Percentiles rank a stretch among this genome's conserved stretches.
Conservation (phyloP, 2,888 invertebrate genomes). For the Linnaemya tessellans region DNA sequence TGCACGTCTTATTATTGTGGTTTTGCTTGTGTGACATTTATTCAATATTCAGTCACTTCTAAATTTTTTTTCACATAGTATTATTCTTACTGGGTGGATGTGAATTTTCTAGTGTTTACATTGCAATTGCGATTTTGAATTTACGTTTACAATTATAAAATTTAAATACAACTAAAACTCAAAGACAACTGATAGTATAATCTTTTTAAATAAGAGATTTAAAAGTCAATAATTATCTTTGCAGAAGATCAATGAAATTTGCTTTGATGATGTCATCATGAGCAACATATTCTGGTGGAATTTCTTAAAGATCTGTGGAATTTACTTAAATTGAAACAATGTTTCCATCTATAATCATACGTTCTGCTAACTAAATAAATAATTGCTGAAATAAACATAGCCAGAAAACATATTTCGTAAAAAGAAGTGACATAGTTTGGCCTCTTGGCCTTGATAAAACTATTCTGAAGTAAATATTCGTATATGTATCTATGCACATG, state of each 20-base stretch:
- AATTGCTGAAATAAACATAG: background rate
- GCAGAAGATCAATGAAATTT: conserved; percentile 3
- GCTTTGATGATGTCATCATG: conserved; percentile 61
- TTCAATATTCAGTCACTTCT: background rate
- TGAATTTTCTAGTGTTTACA: conserved; percentile 20
- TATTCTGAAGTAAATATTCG: no score
- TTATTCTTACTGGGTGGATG: background rate
- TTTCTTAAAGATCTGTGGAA: background rate
- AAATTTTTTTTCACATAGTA: background rate
- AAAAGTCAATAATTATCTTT: background rate
- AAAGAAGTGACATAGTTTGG: conserved; percentile 11
- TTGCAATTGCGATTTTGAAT: background rate
- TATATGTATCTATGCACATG: no score
- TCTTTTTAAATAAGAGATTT: background rate
- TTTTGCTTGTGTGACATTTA: conserved; percentile 42
- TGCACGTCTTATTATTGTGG: conserved; percentile 8
- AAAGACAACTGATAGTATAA: background rate
- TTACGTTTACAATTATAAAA: background rate
- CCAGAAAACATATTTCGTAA: conserved; percentile 5
- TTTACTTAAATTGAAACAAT: background rate
- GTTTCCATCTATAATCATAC: background rate
- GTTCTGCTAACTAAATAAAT: background rate
- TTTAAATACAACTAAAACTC: background rate
- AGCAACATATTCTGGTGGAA: background rate
- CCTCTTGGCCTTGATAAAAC: conserved; percentile 29